Evolutionary conservation across 2,888 invertebrate genomes (phyloP).

Genomic region (Pterostichus niger): DNA sequence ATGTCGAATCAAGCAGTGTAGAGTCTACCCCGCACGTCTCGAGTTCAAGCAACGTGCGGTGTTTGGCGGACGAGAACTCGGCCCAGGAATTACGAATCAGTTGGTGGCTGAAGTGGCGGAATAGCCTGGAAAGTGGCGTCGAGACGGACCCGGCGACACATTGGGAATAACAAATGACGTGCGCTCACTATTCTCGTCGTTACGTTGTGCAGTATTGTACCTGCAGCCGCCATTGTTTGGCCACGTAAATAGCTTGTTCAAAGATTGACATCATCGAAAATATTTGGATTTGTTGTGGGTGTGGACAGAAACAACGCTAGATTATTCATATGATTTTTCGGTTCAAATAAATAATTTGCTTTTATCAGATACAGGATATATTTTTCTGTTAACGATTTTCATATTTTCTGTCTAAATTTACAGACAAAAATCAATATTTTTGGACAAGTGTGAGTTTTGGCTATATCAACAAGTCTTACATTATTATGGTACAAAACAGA

Average conservation of each 20-base stretch:
- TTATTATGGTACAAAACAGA: too few relatives aligned
- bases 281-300: conserved; percentile 12
- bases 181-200: conserved; percentile 26
- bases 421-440: too few relatives aligned
- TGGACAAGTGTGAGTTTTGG: too few relatives aligned
- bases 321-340: conserved; percentile 9
- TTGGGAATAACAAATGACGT: conserved; percentile 72
- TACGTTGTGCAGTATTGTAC: conserved; percentile 1
- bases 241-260: conserved; percentile 34
- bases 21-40: not conserved
- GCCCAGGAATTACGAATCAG: conserved; percentile 58
- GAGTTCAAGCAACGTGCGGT: conserved; percentile 25
- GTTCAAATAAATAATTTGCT: conserved; percentile 8
- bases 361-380: not conserved
- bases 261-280: conserved; percentile 27
- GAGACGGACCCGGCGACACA: conserved; percentile 68
- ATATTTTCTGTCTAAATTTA: too few relatives aligned
- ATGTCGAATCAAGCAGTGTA: not conserved
- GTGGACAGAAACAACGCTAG: not conserved
- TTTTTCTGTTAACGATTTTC: not conserved
- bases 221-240: not conserved
- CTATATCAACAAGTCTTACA: too few relatives aligned
- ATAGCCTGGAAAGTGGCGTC: conserved; percentile 60
- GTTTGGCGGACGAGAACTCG: not conserved
- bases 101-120: conserved; percentile 56